A percentile compares a stretch with the other conserved stretches of the same genome.
Evolutionary conservation across 1,140 invertebrate genomes (phyloP).

Genomic region (Caerostris extrusa): DNA sequence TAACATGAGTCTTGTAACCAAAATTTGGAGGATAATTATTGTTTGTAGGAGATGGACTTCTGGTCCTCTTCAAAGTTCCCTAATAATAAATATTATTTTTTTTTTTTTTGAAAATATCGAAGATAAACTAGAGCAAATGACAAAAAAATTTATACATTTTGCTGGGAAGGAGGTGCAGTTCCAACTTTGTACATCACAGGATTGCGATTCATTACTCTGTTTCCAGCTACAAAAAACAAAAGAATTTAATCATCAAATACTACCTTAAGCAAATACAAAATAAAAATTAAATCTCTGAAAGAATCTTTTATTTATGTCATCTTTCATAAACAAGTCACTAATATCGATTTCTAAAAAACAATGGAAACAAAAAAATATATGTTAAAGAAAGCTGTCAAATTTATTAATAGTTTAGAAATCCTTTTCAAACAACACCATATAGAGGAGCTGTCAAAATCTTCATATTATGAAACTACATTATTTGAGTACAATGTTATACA

Average conservation of each 20-base stretch:
- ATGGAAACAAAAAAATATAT: too few relatives aligned
- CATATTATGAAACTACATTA: too few relatives aligned
- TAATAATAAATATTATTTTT: conserved; percentile 78
- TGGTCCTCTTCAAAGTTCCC: conserved; percentile 85
- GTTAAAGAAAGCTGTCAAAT: too few relatives aligned
- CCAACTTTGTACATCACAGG: conserved; percentile 78
- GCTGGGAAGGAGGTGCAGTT: conserved; percentile 53
- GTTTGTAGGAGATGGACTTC: conserved; percentile 86
- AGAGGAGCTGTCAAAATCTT: too few relatives aligned
- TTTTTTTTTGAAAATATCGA: background rate
- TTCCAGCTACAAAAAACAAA: conserved; percentile 56
- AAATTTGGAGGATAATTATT: conserved; percentile 79
- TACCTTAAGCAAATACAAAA: too few relatives aligned
- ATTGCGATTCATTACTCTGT: conserved; percentile 77
- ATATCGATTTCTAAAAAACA: too few relatives aligned
- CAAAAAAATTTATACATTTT: conserved; percentile 66
- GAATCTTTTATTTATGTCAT: too few relatives aligned
- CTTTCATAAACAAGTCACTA: too few relatives aligned
- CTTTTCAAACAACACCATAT: too few relatives aligned
- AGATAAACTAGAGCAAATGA: background rate
- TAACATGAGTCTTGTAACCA: conserved; percentile 82
- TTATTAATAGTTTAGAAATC: too few relatives aligned
- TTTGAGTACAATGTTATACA: too few relatives aligned
- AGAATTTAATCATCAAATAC: background rate
- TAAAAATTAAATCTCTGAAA: too few relatives aligned